phyloP scores from a whole-genome alignment of 2,113 vertebrate genomes.

The Sardina pilchardus region DNA sequence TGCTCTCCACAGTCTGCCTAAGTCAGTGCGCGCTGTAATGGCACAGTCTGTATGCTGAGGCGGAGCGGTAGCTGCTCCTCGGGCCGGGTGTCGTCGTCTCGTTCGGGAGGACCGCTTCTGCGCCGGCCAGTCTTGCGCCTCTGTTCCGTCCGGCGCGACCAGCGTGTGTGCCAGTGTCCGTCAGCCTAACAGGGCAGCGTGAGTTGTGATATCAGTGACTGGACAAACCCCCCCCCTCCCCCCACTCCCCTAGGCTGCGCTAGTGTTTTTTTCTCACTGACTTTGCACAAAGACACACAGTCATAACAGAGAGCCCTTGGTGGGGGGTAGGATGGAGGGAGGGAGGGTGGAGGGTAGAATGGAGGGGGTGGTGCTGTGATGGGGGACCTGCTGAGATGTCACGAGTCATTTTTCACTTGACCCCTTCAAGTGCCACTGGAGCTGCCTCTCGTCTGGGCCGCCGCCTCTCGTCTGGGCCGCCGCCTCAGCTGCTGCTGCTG shows the following conservation, averaged over 20 bases:
- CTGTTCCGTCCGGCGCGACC: background rate
- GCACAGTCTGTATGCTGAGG: background rate
- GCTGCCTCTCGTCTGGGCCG: background rate
- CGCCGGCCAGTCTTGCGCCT: background rate
- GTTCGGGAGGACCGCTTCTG: background rate
- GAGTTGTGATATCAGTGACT: background rate
- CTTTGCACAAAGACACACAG: constrained; percentile 18
- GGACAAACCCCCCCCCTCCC: background rate
- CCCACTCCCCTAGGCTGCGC: background rate
- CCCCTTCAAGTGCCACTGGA: background rate
- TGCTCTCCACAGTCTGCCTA: background rate
- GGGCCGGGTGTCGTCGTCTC: background rate
- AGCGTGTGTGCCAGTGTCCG: background rate
- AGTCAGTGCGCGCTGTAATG: background rate
- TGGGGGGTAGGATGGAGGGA: background rate
- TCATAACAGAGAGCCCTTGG: background rate
- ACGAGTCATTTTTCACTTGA: constrained; percentile 6
- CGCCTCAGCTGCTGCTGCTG: background rate
- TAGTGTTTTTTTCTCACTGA: background rate
- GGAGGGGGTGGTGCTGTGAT: background rate
- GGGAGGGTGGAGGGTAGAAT: background rate
- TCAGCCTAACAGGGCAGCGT: background rate
- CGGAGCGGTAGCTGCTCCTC: background rate
- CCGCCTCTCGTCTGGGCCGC: background rate
- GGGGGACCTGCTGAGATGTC: background rate